Evolutionary conservation across 1,140 invertebrate species (phyloP).

Genomic region (Drosophila yakuba): DNA sequence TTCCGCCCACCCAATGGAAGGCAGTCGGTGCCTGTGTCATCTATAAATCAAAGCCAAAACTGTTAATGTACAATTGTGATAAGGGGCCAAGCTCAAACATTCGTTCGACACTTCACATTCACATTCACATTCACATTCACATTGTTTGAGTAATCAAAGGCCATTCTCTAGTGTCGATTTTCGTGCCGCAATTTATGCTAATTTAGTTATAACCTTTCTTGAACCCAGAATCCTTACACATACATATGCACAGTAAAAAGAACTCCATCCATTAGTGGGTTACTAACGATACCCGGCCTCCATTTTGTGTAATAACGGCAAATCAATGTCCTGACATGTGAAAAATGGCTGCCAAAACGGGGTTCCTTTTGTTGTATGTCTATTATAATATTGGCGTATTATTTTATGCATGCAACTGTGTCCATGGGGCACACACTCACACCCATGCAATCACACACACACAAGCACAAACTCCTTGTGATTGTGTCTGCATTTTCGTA

Average conservation of each 20-base stretch:
- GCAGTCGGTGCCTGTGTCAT: background rate
- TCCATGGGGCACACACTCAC: background rate
- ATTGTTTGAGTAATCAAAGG: conserved; percentile 22
- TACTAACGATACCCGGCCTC: conserved; percentile 60
- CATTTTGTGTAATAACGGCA: conserved; percentile 80
- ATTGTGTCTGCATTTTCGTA: conserved; percentile 80
- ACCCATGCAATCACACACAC: background rate
- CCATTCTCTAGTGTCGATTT: conserved; percentile 40
- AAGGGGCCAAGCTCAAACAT: conserved; percentile 16
- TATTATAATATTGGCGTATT: conserved; percentile 80
- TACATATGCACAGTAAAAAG: background rate
- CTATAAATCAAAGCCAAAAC: conserved; percentile 56
- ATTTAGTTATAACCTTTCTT: conserved; percentile 72
- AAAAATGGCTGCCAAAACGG: conserved; percentile 65
- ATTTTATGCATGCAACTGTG: conserved; percentile 78
- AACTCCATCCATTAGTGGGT: conserved; percentile 70
- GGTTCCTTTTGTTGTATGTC: conserved; percentile 64
- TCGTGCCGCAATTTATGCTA: conserved; percentile 71
- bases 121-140: conserved; percentile 9
- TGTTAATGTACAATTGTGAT: conserved; percentile 52
- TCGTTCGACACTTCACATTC: conserved; percentile 24
- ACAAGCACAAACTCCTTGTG: conserved; percentile 31
- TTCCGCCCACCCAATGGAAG: conserved; percentile 30
- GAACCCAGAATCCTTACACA: conserved; percentile 29
- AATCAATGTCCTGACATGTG: conserved; percentile 76